Evolutionary conservation across 2,797 vertebrate species (phyloP).

Genomic region (Chelidonichthys spinosus): DNA sequence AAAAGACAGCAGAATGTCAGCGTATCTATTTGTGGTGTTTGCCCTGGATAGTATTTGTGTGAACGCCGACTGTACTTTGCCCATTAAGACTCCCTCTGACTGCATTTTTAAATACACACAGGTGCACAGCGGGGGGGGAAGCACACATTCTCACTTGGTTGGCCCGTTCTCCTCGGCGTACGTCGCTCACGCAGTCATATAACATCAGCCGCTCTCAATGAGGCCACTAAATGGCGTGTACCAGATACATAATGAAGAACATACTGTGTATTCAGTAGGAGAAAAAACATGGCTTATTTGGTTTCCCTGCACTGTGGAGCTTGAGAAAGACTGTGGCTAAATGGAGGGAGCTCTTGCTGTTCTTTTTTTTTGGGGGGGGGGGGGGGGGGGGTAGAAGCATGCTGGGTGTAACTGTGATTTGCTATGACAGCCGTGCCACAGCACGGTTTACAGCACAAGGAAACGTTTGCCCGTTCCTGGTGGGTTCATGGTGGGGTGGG

Average conservation of each 20-base stretch:
- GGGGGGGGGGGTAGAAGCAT: conserved; percentile 41
- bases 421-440: conserved; percentile 62
- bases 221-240: conserved; percentile 41
- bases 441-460: conserved; percentile 59
- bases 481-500: not conserved
- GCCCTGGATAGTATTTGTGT: conserved; percentile 17
- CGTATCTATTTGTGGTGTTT: conserved; percentile 38
- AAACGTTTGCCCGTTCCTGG: conserved; percentile 50
- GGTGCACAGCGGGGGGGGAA: not conserved
- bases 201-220: conserved; percentile 39
- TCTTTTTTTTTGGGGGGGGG: conserved; percentile 33
- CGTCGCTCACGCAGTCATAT: conserved; percentile 8
- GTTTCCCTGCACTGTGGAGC: conserved; percentile 20
- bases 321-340: conserved; percentile 31
- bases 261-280: conserved; percentile 20
- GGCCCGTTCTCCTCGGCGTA: conserved; percentile 7
- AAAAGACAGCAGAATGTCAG: conserved; percentile 53
- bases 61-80: not conserved
- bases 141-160: conserved; percentile 5
- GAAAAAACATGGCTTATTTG: conserved; percentile 18
- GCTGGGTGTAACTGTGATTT: conserved; percentile 59
- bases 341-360: conserved; percentile 41
- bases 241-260: conserved; percentile 53
- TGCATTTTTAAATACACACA: conserved; percentile 28
- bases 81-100: not conserved